Percentiles rank a stretch among this genome's conserved stretches.
Conservation (phyloP, 2,797 vertebrate species). For the Poeciliopsis presidionis region DNA sequence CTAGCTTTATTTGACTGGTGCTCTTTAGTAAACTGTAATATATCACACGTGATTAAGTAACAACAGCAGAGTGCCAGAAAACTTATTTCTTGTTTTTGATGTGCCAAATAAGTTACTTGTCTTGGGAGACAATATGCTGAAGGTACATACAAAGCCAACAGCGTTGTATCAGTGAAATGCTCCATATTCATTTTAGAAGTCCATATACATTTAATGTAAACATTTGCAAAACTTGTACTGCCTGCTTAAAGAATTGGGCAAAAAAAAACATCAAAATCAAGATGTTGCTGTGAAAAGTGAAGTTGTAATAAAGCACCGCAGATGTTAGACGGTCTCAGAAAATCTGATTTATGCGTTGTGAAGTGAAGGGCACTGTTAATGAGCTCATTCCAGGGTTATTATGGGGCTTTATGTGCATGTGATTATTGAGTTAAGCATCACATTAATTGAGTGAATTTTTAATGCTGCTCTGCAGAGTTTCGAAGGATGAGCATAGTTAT, state of each 20-base stretch:
- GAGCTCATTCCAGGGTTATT: not conserved
- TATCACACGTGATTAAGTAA: not conserved
- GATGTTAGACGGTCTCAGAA: not conserved
- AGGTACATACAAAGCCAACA: not conserved
- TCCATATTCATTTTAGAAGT: not conserved
- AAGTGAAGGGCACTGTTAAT: not conserved
- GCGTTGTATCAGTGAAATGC: not conserved
- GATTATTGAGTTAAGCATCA: slow-evolving; percentile 6
- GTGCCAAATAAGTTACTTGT: not conserved
- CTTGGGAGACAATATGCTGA: not conserved
- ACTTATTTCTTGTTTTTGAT: not conserved
- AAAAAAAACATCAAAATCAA: not conserved
- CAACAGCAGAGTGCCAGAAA: not conserved
- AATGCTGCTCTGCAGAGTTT: slow-evolving; percentile 21
- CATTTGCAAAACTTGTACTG: not conserved
- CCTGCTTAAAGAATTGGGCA: not conserved
- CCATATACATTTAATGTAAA: not conserved
- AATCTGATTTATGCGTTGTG: not conserved
- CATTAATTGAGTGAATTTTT: slow-evolving; percentile 18
- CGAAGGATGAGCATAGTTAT: not conserved
- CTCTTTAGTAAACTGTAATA: not conserved
- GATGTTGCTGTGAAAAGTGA: not conserved
- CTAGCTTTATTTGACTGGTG: not conserved
- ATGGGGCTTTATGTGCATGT: slow-evolving; percentile 2
- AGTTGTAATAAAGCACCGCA: not conserved